Base-by-base conservation (phyloP, 2,888 invertebrate species). In the Sphecodes monilicornis region DNA sequence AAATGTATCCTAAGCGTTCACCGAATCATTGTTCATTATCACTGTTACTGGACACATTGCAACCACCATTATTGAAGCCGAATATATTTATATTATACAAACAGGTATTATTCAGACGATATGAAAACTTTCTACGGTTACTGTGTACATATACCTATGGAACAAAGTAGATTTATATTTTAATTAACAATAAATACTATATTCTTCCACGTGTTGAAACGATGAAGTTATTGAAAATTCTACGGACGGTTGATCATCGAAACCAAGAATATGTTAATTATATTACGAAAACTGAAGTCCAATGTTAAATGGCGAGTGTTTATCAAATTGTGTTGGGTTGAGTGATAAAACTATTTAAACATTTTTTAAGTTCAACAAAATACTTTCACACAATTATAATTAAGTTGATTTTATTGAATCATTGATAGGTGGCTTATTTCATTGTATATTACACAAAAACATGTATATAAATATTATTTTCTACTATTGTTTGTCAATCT, bases 51-150 rank as follows among this genome's bases (percentile, higher is more conserved):
- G 69, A 54, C 77, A 78, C 82, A 70, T 69, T 8, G 26, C 22
- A 54, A 64, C 83, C 84, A 78, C 71, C 84, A 78, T 54, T 83
- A 83, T 78, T 72, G 83, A 78, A n/a, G 78, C 78, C 72, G 39
- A 26, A 8, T 26, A 76, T 78, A 75, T 83, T 84, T 75, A 75
- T 50, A 43, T 50, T 39, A 66, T 11, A 36, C 39, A 26, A 68
- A 36, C 50, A 36, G 41, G 60, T 43, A 74, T 43, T 71, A 60
- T 74, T 57, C 43, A n/a, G 39, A 39, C 32, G 36, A 46, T 68
- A 64, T 74, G 36, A 46, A 78, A 66, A 66, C 74, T 39, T 84
- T 74, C 43, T 43, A 77, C 54, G 64, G 74, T 77, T 77, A 77
- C 60, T 70, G 43, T 78, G 43, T 60, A 64, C 79, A 78, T 57